Evolutionary conservation across 2,113 vertebrate genomes (phyloP), one percentile per base, ranked within the genome.

Genomic region (Mustela nigripes): DNA sequence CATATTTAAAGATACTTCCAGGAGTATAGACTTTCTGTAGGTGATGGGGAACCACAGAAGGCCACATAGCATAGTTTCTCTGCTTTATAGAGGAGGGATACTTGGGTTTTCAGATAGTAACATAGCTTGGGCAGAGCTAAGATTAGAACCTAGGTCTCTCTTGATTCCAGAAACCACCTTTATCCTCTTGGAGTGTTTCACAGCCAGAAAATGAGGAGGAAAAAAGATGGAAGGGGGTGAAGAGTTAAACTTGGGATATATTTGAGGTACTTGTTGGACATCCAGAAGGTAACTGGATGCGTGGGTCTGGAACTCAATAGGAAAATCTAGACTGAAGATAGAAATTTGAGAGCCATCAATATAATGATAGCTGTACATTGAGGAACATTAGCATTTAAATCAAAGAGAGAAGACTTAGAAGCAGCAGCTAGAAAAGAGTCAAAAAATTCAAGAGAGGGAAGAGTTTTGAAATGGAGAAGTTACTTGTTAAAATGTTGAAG

Each of bases 391-490:
- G 48, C 11, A 79, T 50, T 63, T 95, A 93, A 91, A 15, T 45
- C 60, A 86, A 78, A 85, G 86, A 79, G 28, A 73, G n/a, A 63
- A 84, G 45, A 89, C 42, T 79, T 39, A 69, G 48, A 80, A 90
- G 60, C 4, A 78, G 36, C 60, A 73, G 12, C 45, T 39, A 88
- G 58, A 86, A 78, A 33, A 91, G 22, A 88, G 60, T 74, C 31
- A 28, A 78, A 97, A 93, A 83, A 67, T 60, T 36, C 10, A 11
- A 48, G 16, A 94, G 15, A 80, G n/a, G 12, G 65, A 83, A 89
- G 28, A 26, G 60, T 36, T 94, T 96, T 95, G 42, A 87, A 92
- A 69, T 60, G 71, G 24, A n/a, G 26, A 58, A 36, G 21, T 95
- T 48, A 45, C 19, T 63, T 90, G 69, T 39, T 85, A 53, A 94